Base-by-base conservation (phyloP, 2,888 invertebrate species). In the Campoplex capitator region DNA sequence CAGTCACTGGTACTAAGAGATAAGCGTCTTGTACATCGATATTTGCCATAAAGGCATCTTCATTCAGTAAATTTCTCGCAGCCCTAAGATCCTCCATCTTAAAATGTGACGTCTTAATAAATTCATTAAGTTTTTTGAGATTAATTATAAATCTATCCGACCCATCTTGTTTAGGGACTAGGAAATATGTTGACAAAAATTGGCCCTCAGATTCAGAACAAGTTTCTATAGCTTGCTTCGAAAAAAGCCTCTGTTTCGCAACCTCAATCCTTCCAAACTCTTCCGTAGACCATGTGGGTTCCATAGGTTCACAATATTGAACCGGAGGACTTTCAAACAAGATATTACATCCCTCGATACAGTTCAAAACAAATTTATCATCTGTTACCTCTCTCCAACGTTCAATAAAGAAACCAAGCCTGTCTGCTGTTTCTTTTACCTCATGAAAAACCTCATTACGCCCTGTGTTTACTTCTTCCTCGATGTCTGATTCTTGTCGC, bases 41-140 rank as follows among this genome's bases (percentile, higher is more conserved):
- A 28, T 11, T n/a, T 8, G 18, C n/a, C 65, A 48, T 58, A 13
- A 23, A 71, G 16, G 1, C 32, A 28, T n/a, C 51, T 1, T 13
- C 7, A 13, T 51, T 85, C 84, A 32, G 23, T 32, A 62, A 16
- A 18, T 62, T 42, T 6, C 42, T 16, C 8, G 87, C 89, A 11
- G 89, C 85, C 70, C 88, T 83, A 45, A 83, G 74, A 74, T 91
- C 90, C 73, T 91, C 90, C 42, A 91, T 80, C 78, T 91, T 90
- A 71, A 92, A 91, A 83, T 91, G 91, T 42, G 84, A 73, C 8
- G 88, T 81, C 11, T 18, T 6, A 32, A 92, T 77, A 62, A 77
- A 90, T 48, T 88, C 81, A 68, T 91, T 91, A 0, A 91, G 65
- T 35, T 58, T 54, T 82, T 91, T 91, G 35, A 91, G 76, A 68